Base-by-base conservation (phyloP, 2,113 vertebrate genomes). In the Heliornis fulica region DNA sequence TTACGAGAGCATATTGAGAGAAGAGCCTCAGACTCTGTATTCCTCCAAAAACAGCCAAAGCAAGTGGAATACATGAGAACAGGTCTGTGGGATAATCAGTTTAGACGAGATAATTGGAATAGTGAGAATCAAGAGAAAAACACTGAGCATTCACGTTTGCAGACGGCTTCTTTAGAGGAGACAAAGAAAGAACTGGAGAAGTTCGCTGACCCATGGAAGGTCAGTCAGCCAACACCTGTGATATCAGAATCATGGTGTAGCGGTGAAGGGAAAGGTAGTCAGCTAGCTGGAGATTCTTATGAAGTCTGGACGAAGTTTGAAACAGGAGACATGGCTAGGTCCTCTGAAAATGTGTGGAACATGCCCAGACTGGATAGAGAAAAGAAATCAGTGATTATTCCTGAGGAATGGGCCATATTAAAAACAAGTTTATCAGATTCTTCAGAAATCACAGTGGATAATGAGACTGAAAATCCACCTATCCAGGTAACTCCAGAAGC, bases 1-100 rank as follows among this genome's bases (percentile, higher is more conserved):
- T 28, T 87, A 51, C 91, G 11, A 77, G 81, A 96, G 36, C 96
- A 78, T 79, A 25, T 21, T 83, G 97, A 98, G 12, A 97, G 97
- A 93, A 98, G 96, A 96, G 92, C 97, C 61, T 98, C 97, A 15
- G 98, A 98, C 94, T 98, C 97, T 41, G 57, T 97, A 21, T 98
- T 98, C 86, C 83, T 98, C n/a, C 89, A 97, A 81, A 97, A 98
- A 64, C 96, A 91, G 61, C 41, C 93, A 70, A 95, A 93, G 36
- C 89, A 93, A 85, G 79, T 78, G 2, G 93, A 97, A 85, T 96
- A 94, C 68, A 63, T 95, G 50, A 96, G 94, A 79, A 50, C 79
- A 94, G 64, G 23, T 79, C 92, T 94, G 19, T 98, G 97, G 98
- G 90, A 97, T 51, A 89, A 89, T 68, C 82, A 95, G 32, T 95